Evolutionary conservation across 2,113 vertebrate genomes (phyloP), one percentile per base, ranked within the genome.

Genomic region (Hypomesus transpacificus): DNA sequence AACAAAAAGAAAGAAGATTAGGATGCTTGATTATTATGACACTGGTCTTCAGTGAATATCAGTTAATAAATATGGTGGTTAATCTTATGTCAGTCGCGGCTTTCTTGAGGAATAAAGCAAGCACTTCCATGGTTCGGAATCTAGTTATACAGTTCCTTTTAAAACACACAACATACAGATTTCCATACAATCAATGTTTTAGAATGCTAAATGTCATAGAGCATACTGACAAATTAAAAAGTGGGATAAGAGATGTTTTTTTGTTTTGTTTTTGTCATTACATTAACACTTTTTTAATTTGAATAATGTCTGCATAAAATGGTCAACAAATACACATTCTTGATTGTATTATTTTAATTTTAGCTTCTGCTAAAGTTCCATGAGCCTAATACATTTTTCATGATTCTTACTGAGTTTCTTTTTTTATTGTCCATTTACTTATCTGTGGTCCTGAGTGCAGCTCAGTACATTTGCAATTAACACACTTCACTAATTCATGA

Each of bases 401-500:
- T 74, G 58, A 71, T 79, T 80, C 56, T 70, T 73, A 72, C 83
- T 24, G 51, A 60, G 62, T 64, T 62, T 58, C 66, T 70, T n/a
- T 80, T 68, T 72, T 83, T 79, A 69, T 22, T 0, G 11, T 60
- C 80, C 64, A 60, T 87, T 88, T 87, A 90, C 80, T 74, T 86
- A 75, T 86, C 81, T 59, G 50, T 84, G 82, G 84, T 85, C 83
- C 80, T 80, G 84, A 83, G 86, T 84, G 83, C 81, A 84, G 39
- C 39, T 46, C 39, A 46, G 87, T 89, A 87, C 88, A 89, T 80
- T 85, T 86, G 83, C 87, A 90, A 90, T 88, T 89, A 90, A 88
- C 85, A 84, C 76, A 87, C 84, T 83, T 90, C 86, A 89, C 87
- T 89, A 91, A 91, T 90, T 88, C 86, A 91, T 89, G 88, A 89